These are phyloP conservation scores for Sycon ciliatum DNA, from an alignment of 37 sponge, comb jelly and placozoan genomes.

Conservation along the genomic window DNA sequence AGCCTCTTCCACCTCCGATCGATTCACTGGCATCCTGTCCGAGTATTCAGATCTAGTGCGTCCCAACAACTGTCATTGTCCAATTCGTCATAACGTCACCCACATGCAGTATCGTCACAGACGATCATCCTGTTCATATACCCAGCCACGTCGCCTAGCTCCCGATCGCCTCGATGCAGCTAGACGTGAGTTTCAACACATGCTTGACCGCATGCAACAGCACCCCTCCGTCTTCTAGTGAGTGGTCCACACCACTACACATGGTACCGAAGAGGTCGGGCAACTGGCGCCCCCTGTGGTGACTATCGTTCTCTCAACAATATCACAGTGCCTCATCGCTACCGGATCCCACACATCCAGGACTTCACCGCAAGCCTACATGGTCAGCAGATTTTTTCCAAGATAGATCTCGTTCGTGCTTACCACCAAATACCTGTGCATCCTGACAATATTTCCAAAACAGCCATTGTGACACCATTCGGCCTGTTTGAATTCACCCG, in stretches of 20 bases:
- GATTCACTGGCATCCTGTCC: conserved; percentile 20
- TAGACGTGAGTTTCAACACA: conserved; percentile 34
- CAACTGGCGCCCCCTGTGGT: conserved; percentile 64
- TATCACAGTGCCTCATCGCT: conserved; percentile 38
- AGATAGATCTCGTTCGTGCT: conserved; percentile 13
- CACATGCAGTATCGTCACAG: conserved; percentile 33
- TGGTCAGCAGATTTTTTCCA: no score
- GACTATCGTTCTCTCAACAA: conserved; percentile 62
- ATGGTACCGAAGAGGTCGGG: conserved; percentile 45
- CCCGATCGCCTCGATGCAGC: conserved; percentile 25
- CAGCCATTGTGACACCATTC: background rate
- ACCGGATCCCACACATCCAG: conserved; percentile 56
- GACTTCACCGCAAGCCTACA: conserved; percentile 39
- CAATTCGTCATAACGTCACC: conserved; percentile 19
- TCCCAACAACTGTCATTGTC: background rate
- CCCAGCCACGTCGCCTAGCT: conserved; percentile 34
- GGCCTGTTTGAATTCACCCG: background rate
- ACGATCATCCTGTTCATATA: conserved; percentile 35
- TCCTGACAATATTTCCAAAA: background rate
- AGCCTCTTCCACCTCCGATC: background rate
- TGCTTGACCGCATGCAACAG: conserved; percentile 36
- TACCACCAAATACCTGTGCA: conserved; percentile 35
- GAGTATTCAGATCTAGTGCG: conserved; percentile 40
- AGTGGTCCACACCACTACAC: conserved; percentile 30
- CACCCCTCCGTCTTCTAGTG: conserved; percentile 32